Percentiles rank a stretch among this genome's conserved stretches.
phyloP scores from a whole-genome alignment of 2,113 vertebrate genomes.

The Leuciscus idus region DNA sequence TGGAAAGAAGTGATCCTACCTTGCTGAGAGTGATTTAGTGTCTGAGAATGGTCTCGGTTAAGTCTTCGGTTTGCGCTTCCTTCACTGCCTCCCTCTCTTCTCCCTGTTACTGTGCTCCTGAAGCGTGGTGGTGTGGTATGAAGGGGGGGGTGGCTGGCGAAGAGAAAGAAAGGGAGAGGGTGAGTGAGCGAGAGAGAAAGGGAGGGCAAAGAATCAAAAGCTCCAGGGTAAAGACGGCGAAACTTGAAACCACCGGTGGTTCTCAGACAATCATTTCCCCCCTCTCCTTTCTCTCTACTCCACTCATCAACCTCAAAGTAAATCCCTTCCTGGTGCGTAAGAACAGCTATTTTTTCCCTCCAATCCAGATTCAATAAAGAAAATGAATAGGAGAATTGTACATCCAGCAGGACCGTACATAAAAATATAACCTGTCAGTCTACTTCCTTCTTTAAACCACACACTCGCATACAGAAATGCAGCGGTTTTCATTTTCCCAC shows the following conservation, averaged over 20 bases:
- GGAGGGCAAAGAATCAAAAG: conserved; percentile 49
- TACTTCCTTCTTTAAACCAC: conserved; percentile 35
- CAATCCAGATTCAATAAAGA: conserved; percentile 25
- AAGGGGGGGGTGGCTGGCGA: conserved; percentile 44
- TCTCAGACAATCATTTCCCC: conserved; percentile 54
- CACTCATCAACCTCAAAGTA: conserved; percentile 42
- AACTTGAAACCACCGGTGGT: conserved; percentile 55
- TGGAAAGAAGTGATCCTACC: conserved; percentile 44
- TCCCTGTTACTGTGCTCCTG: conserved; percentile 42
- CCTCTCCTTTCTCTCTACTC: conserved; percentile 37
- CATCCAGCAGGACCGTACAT: conserved; percentile 2
- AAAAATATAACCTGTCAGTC: conserved; percentile 30
- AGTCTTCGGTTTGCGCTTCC: conserved; percentile 28
- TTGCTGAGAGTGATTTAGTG: conserved; percentile 27
- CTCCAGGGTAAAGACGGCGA: conserved; percentile 51
- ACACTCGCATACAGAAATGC: neutral
- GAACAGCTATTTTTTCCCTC: conserved; percentile 26
- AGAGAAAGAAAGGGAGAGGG: conserved; percentile 28
- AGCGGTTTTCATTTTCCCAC: conserved; percentile 24
- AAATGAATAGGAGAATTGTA: conserved; percentile 15
- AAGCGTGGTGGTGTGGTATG: conserved; percentile 51
- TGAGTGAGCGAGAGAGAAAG: conserved; percentile 29
- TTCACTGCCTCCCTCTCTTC: conserved; percentile 47
- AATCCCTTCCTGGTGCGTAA: conserved; percentile 42
- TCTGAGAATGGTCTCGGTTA: neutral